Percentiles rank a stretch among this genome's conserved stretches.
phyloP scores from a whole-genome alignment of 1,140 invertebrate species.

The Ceratina australensis region DNA sequence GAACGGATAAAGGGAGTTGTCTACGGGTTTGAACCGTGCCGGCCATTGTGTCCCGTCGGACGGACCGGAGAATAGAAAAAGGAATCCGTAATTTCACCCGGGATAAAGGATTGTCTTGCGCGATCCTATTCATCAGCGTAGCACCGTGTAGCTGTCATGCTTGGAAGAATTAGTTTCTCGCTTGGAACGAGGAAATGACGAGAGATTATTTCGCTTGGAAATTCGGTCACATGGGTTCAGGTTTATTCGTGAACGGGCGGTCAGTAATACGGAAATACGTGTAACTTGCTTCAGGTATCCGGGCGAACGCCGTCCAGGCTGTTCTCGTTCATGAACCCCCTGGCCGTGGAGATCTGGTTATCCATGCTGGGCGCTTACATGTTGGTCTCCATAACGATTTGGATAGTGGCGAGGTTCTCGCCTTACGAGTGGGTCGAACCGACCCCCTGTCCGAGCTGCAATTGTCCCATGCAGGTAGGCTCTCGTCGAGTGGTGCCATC shows the following conservation, averaged over 20 bases:
- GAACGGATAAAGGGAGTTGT: slow-evolving; percentile 46
- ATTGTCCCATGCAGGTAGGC: slow-evolving; percentile 77
- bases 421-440: slow-evolving; percentile 86
- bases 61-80: slow-evolving; percentile 47
- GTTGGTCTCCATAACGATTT: slow-evolving; percentile 85
- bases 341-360: slow-evolving; percentile 86
- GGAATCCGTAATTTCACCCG: slow-evolving; percentile 39
- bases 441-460: slow-evolving; percentile 80
- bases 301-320: slow-evolving; percentile 82
- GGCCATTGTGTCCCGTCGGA: slow-evolving; percentile 45
- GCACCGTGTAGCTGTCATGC: no score
- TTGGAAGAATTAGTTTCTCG: no score
- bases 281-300: slow-evolving; percentile 80
- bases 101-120: slow-evolving; percentile 52
- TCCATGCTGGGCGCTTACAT: slow-evolving; percentile 84
- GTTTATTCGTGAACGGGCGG: neutral
- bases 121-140: slow-evolving; percentile 16
- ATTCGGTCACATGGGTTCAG: neutral
- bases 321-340: slow-evolving; percentile 86
- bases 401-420: slow-evolving; percentile 85
- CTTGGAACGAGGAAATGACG: neutral
- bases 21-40: slow-evolving; percentile 26
- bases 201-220: slow-evolving; percentile 22
- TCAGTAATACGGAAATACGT: slow-evolving; percentile 53
- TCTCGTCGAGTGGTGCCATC: slow-evolving; percentile 70